Base-by-base conservation (phyloP, 2,888 invertebrate genomes). In the Nemurella pictetii region DNA sequence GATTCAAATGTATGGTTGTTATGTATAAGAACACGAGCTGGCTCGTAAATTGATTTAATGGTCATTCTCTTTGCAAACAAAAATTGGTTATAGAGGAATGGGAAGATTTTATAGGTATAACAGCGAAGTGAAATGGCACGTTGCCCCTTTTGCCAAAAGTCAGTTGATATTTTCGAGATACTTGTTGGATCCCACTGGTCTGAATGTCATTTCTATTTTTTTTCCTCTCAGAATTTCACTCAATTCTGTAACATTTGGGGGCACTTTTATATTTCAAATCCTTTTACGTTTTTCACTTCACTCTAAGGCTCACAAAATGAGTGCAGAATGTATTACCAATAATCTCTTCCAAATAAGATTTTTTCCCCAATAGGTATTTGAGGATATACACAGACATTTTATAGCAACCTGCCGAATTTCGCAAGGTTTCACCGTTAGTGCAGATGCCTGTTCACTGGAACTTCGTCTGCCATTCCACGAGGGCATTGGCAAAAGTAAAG, bases 381-480 rank as follows among this genome's bases (percentile, higher is more conserved):
- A 81, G 80, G 35, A 20, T 1, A 81, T 81, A 20, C 25, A 32
- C 35, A 20, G 32, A 32, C 35, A 81, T 81, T 81, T 35, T 55
- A 55, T 55, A 20, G 3, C 1, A 20, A 7, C 55, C 55, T 2
- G 55, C 9, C 55, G 9, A 55, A 55, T 55, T 55, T 55, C 20
- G 9, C 55, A 55, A 55, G 55, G 55, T 55, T 85, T 85, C 83
- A 25, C 80, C 86, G 85, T 84, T 86, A 86, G 86, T 86, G 85
- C 85, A 84, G 83, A 86, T 85, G 84, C 85, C 84, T 86, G 86
- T 86, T 75, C 26, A 75, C 82, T 32, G 32, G 85, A 85, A 55
- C 55, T 55, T 55, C 12, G 55, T 35, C 55, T 85, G 84, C 85
- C 84, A 85, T 86, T 86, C 85, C 86, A 86, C 84, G 86, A 86